A percentile compares a stretch with the other conserved stretches of the same genome.
Conservation (phyloP, 2,888 invertebrate genomes). For the Polylopha cassiicola region DNA sequence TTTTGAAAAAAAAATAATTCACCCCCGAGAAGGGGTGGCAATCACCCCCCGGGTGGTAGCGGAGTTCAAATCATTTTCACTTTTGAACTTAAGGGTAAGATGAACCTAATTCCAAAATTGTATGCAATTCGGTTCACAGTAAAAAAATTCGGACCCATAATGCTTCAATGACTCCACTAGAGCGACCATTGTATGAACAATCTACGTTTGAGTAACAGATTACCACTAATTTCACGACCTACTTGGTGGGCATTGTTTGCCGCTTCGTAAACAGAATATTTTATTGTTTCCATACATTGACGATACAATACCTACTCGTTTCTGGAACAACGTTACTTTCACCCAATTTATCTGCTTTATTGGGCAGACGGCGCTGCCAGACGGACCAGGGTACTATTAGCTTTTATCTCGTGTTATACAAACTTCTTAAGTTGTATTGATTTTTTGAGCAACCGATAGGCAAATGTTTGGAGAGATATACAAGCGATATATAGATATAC, state of each 20-base stretch:
- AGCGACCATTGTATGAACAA: slow-evolving; percentile 14
- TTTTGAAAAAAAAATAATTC: no score
- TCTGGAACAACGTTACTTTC: slow-evolving; percentile 36
- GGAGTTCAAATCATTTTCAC: no score
- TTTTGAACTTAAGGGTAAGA: no score
- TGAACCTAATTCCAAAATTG: no score
- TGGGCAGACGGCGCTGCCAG: slow-evolving; percentile 26
- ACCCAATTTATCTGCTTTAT: slow-evolving; percentile 44
- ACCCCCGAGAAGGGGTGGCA: no score
- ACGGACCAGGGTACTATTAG: slow-evolving; percentile 18
- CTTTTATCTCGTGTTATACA: slow-evolving; percentile 22
- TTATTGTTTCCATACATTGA: slow-evolving; percentile 32
- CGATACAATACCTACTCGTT: slow-evolving; percentile 22
- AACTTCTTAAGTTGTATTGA: slow-evolving; percentile 26
- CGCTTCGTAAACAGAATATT: slow-evolving; percentile 20
- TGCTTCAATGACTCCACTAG: no score
- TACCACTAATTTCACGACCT: slow-evolving; percentile 16
- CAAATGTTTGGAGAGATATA: slow-evolving; percentile 18
- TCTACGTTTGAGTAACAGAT: slow-evolving; percentile 5
- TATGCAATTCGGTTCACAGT: no score
- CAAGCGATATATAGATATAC: slow-evolving; percentile 19
- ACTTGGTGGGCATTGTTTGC: slow-evolving; percentile 16
- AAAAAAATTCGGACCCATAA: no score
- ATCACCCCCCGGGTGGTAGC: no score
- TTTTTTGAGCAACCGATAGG: slow-evolving; percentile 23